Conservation (phyloP, 2,113 vertebrate species). For the Nycticorax nycticorax region DNA sequence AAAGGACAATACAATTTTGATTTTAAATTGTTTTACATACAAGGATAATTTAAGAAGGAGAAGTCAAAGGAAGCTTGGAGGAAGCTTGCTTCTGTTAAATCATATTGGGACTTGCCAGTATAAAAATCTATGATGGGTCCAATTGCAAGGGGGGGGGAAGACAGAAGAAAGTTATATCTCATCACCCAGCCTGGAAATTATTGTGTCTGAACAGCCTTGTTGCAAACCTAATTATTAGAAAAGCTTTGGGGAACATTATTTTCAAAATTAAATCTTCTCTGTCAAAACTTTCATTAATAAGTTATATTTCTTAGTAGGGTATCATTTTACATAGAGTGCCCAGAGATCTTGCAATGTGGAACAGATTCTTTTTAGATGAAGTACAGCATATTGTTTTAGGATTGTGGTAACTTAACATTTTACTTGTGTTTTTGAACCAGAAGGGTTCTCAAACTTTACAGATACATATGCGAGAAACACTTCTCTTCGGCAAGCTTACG, state of each 20-base stretch:
- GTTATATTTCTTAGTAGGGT: neutral
- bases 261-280: conserved; percentile 69
- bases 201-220: conserved; percentile 14
- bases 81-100: neutral
- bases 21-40: neutral
- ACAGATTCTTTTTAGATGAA: conserved; percentile 46
- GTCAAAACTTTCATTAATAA: conserved; percentile 66
- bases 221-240: conserved; percentile 62
- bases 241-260: conserved; percentile 49
- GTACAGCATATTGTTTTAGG: conserved; percentile 1
- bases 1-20: neutral
- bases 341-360: neutral
- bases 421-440: neutral
- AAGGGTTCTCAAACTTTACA: neutral
- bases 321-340: conserved; percentile 43
- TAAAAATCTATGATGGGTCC: neutral
- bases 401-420: neutral
- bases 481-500: neutral
- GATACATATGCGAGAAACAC: neutral
- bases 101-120: neutral
- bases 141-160: neutral
- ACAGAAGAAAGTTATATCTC: neutral
- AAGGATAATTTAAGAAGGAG: neutral
- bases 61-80: neutral
- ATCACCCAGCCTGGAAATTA: conserved; percentile 56